phyloP scores from a whole-genome alignment of 2,113 vertebrate species.

The Prionailurus bengalensis region DNA sequence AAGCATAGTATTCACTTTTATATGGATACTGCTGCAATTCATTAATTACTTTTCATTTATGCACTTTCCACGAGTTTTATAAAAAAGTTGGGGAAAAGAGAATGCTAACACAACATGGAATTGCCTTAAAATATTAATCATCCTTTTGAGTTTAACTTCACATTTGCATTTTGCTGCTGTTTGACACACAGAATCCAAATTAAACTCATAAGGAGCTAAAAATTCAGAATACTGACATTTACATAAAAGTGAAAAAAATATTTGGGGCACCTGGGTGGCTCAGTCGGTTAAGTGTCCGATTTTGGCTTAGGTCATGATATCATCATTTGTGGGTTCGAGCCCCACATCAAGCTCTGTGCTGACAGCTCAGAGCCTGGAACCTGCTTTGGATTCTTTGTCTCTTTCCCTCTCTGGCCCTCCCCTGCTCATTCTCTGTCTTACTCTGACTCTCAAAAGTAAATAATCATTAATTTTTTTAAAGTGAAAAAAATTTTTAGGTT shows the following conservation, averaged over 20 bases:
- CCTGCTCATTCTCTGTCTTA: no score
- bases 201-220: conserved; percentile 1
- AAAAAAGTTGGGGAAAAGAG: background rate
- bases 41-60: background rate
- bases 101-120: background rate
- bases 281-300: no score
- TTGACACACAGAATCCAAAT: background rate
- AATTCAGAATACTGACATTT: background rate
- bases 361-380: no score
- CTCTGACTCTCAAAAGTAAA: no score
- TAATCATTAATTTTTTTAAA: background rate
- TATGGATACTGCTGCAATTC: background rate
- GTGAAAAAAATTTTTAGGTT: background rate
- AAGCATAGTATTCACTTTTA: background rate
- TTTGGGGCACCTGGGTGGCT: background rate
- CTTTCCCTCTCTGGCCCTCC: no score
- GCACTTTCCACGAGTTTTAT: background rate
- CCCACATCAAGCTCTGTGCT: no score
- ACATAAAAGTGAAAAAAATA: background rate
- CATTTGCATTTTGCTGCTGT: background rate
- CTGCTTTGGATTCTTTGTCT: no score
- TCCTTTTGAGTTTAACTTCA: background rate
- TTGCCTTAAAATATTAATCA: background rate
- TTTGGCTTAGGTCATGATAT: no score
- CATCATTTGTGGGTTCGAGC: no score